These are phyloP conservation scores for Drosophila lacertosa DNA, from an alignment of 1,140 invertebrate genomes.

Conservation along the genomic window DNA sequence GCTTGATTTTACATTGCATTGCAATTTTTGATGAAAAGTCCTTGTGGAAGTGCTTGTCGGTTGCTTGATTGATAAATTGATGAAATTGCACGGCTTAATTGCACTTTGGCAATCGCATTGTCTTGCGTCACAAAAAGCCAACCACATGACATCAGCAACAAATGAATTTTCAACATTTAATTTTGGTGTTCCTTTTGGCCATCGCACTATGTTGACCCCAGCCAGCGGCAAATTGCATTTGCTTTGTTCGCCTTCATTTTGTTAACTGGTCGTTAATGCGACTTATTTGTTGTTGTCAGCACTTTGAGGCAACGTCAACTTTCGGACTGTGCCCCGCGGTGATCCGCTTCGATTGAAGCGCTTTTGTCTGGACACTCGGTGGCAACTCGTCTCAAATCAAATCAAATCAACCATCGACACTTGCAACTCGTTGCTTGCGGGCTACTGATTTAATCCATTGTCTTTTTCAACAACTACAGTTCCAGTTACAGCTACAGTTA, in stretches of 20 bases:
- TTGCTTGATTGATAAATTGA: slow-evolving; percentile 80
- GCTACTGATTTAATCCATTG: slow-evolving; percentile 67
- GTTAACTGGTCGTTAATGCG: slow-evolving; percentile 67
- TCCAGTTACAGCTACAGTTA: not conserved
- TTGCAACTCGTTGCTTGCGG: slow-evolving; percentile 13
- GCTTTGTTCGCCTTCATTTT: slow-evolving; percentile 51
- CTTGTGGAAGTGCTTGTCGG: slow-evolving; percentile 1
- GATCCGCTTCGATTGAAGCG: slow-evolving; percentile 59
- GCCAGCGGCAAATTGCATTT: slow-evolving; percentile 61
- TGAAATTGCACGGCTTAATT: slow-evolving; percentile 79
- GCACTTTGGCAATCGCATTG: slow-evolving; percentile 42
- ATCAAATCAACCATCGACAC: not conserved
- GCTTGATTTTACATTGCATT: slow-evolving; percentile 17
- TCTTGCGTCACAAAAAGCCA: slow-evolving; percentile 34
- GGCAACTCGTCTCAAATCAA: not conserved
- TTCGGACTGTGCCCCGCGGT: slow-evolving; percentile 7
- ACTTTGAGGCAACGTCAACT: slow-evolving; percentile 59
- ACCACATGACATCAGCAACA: slow-evolving; percentile 30
- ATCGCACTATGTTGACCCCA: no score
- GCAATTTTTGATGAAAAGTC: slow-evolving; percentile 19
- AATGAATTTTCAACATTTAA: slow-evolving; percentile 69
- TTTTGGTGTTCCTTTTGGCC: slow-evolving; percentile 23
- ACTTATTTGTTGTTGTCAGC: slow-evolving; percentile 80
- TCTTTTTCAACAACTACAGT: slow-evolving; percentile 41
- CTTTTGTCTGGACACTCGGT: slow-evolving; percentile 52